Conservation (phyloP, 2,113 vertebrate species). For the Sigmodon hispidus region DNA sequence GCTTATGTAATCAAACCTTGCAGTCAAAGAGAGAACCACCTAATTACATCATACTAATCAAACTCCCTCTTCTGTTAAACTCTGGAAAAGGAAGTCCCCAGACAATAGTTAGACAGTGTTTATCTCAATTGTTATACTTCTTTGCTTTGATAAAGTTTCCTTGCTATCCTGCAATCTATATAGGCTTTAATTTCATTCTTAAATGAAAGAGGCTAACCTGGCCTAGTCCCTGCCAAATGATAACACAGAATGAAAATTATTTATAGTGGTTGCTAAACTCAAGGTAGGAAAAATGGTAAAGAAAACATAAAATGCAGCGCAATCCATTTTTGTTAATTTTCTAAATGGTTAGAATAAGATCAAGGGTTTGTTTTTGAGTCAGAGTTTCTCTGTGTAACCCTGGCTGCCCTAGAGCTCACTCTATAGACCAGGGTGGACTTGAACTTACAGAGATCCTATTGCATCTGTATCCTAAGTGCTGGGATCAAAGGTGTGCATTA, state of each 20-base stretch:
- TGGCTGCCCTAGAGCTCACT: neutral
- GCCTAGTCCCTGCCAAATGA: neutral
- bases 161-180: neutral
- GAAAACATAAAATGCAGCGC: neutral
- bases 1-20: neutral
- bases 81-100: no score
- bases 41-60: neutral
- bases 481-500: neutral
- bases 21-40: neutral
- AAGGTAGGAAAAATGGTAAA: constrained; percentile 6
- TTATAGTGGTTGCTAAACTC: constrained; percentile 17
- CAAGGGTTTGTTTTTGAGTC: neutral
- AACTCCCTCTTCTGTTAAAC: neutral
- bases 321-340: neutral
- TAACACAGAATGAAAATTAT: neutral
- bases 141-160: neutral
- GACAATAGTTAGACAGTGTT: neutral
- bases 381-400: neutral
- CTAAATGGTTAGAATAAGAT: neutral
- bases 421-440: neutral
- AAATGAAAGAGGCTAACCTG: neutral
- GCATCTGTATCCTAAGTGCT: neutral
- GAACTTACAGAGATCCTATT: neutral
- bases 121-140: no score
- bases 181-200: neutral